A percentile compares a stretch with the other conserved stretches of the same genome.
phyloP scores from a whole-genome alignment of 1,140 invertebrate species.

The Leptoteleia sp. region DNA sequence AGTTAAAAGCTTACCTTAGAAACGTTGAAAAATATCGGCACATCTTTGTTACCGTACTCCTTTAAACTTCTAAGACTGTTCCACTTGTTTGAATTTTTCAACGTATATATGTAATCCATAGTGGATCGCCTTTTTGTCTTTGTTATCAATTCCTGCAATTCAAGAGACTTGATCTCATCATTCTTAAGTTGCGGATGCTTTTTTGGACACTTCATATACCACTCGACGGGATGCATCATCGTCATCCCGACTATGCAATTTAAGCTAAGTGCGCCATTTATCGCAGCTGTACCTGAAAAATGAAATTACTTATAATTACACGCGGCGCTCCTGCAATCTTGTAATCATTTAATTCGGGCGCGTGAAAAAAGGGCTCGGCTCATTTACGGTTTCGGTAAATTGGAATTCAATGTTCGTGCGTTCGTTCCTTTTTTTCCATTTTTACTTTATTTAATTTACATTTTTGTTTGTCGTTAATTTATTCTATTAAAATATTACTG shows the following conservation, averaged over 20 bases:
- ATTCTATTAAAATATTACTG: too few species aligned
- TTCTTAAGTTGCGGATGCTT: slow-evolving; percentile 31
- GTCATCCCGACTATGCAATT: slow-evolving; percentile 77
- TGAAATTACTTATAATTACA: slow-evolving; percentile 56
- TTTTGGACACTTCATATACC: slow-evolving; percentile 67
- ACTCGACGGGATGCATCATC: slow-evolving; percentile 78
- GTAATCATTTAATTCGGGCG: slow-evolving; percentile 49
- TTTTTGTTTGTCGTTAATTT: too few species aligned
- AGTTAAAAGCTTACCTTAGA: slow-evolving; percentile 72
- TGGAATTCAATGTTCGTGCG: background rate
- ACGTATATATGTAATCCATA: slow-evolving; percentile 66
- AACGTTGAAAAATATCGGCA: slow-evolving; percentile 67
- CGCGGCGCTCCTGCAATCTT: slow-evolving; percentile 19
- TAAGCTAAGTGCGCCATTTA: slow-evolving; percentile 76
- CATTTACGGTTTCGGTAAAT: slow-evolving; percentile 10
- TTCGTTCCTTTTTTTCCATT: too few species aligned
- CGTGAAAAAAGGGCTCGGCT: slow-evolving; percentile 1
- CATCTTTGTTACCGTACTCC: slow-evolving; percentile 68
- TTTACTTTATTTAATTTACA: too few species aligned
- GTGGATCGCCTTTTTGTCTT: slow-evolving; percentile 66
- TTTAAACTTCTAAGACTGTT: slow-evolving; percentile 76
- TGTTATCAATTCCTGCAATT: slow-evolving; percentile 52
- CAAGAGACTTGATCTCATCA: slow-evolving; percentile 31
- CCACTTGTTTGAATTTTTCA: slow-evolving; percentile 69
- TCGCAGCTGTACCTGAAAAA: slow-evolving; percentile 73